phyloP scores from a whole-genome alignment of 2,888 invertebrate species.

The Hirtodrosophila trivittata region DNA sequence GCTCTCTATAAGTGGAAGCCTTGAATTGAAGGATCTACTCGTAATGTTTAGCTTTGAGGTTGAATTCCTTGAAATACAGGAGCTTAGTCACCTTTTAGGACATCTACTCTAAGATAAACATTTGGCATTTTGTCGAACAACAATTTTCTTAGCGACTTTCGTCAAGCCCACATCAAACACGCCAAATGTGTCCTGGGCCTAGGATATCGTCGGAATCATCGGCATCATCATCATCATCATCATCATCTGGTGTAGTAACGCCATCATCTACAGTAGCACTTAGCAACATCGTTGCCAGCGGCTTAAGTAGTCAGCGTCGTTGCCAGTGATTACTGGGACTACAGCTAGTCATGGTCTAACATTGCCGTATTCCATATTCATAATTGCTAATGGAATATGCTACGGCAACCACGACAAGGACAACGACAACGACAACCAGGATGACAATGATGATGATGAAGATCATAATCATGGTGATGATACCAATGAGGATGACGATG shows the following conservation, averaged over 20 bases:
- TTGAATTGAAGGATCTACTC: too few species aligned
- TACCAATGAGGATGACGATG: conserved; percentile 33
- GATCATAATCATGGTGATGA: conserved; percentile 29
- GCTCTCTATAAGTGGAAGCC: too few species aligned
- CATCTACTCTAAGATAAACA: conserved; percentile 10
- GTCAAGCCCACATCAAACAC: conserved; percentile 37
- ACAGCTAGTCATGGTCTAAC: conserved; percentile 66
- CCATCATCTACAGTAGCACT: conserved; percentile 50
- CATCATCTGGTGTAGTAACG: not conserved
- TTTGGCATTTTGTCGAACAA: not conserved
- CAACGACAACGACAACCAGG: conserved; percentile 12
- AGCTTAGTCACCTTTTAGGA: conserved; percentile 33
- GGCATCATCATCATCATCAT: conserved; percentile 1
- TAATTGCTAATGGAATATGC: conserved; percentile 83
- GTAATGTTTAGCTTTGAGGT: too few species aligned
- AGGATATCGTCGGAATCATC: conserved; percentile 18
- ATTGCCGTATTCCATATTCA: conserved; percentile 75
- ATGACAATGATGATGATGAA: conserved; percentile 17
- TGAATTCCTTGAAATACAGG: conserved; percentile 13
- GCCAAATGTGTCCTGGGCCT: conserved; percentile 37
- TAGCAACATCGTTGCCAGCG: conserved; percentile 73
- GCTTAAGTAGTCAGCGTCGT: conserved; percentile 70
- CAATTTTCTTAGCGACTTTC: not conserved
- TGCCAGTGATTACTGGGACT: conserved; percentile 63
- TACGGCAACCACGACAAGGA: conserved; percentile 51